Evolutionary conservation across 2,888 invertebrate genomes (phyloP).

Genomic region (Encarsia formosa): DNA sequence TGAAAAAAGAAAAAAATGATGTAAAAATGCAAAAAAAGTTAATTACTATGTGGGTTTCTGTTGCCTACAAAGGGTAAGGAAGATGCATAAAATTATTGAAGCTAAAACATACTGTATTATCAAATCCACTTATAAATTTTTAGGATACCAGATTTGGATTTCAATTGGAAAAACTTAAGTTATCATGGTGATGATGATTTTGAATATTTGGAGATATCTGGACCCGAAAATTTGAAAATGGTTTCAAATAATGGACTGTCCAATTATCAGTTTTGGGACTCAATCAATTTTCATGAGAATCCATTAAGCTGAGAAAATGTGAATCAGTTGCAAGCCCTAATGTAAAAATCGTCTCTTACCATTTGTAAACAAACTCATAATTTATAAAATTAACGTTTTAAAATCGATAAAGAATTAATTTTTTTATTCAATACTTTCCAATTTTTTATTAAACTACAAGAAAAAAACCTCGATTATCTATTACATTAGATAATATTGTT

Average conservation of each 20-base stretch:
- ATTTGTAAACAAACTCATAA: too few relatives aligned
- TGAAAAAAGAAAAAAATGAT: conserved; percentile 52
- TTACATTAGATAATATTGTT: too few relatives aligned
- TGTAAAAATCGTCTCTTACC: too few relatives aligned
- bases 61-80: conserved; percentile 59
- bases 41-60: conserved; percentile 57
- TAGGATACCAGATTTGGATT: conserved; percentile 52
- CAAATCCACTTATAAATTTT: conserved; percentile 18
- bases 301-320: too few relatives aligned
- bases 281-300: too few relatives aligned
- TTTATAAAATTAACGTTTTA: too few relatives aligned
- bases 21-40: conserved; percentile 54
- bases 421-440: too few relatives aligned
- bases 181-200: conserved; percentile 51
- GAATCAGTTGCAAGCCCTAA: too few relatives aligned
- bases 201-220: conserved; percentile 55
- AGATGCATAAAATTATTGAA: not conserved
- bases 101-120: conserved; percentile 24
- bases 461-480: too few relatives aligned
- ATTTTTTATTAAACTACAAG: too few relatives aligned
- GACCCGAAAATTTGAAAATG: conserved; percentile 53
- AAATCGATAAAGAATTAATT: too few relatives aligned
- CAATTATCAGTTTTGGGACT: conserved; percentile 60
- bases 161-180: conserved; percentile 55
- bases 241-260: conserved; percentile 54